phyloP scores from a whole-genome alignment of 2,888 invertebrate species.

The Trachelus troglodyta region DNA sequence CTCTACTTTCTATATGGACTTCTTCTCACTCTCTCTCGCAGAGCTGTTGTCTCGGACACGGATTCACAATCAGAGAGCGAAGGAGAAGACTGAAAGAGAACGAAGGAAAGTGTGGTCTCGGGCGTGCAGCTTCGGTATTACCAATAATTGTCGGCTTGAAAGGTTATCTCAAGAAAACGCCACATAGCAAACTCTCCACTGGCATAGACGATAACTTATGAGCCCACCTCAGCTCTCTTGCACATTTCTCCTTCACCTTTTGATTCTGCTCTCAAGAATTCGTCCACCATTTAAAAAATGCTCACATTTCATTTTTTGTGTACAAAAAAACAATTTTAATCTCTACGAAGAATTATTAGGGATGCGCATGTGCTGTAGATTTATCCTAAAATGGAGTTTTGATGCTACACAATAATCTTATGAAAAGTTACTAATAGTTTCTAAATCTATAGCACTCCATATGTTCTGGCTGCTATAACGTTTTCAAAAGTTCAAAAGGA shows the following conservation, averaged over 20 bases:
- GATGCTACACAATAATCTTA: background rate
- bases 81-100: background rate
- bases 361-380: background rate
- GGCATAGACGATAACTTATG: slow-evolving; percentile 50
- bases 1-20: background rate
- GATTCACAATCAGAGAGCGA: background rate
- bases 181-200: slow-evolving; percentile 50
- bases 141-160: slow-evolving; percentile 64
- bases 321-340: background rate
- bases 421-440: background rate
- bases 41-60: background rate
- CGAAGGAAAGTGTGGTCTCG: slow-evolving; percentile 18
- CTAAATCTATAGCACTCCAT: background rate
- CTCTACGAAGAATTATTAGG: background rate
- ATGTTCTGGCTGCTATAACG: background rate
- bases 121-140: slow-evolving; percentile 60
- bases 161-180: slow-evolving; percentile 59
- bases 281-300: background rate
- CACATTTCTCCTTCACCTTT: background rate
- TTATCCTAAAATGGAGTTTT: background rate
- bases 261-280: background rate
- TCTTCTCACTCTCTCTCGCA: background rate
- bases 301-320: background rate
- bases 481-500: background rate
- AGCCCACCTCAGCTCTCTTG: slow-evolving; percentile 28